Evolutionary conservation across 2,888 invertebrate genomes (phyloP), one percentile per base, ranked within the genome.

Genomic region (Meteorus colon): DNA sequence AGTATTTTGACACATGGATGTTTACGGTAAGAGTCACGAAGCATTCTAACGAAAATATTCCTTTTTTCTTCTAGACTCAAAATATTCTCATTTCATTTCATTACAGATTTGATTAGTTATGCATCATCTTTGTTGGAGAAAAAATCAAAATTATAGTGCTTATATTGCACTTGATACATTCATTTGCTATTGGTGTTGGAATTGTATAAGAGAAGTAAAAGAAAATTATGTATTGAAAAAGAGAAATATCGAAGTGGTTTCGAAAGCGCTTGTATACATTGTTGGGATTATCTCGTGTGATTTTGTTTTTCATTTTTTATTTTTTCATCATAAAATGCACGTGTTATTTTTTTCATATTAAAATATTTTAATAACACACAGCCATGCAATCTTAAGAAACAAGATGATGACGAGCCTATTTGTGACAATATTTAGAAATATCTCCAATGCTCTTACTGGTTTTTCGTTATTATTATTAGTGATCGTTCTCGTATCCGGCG

Each of bases 311-410:
- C 31, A 45, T 51, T 73, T 3, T 65, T 51, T 34, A 16, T 29
- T 29, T 48, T 34, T 48, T 74, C 31, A 45, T 34, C 34, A 8
- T 45, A 70, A 62, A 48, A 75, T 70, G 65, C 75, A 70, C 70
- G 65, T 63, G 75, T 75, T 69, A 63, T 63, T 67, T 59, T 59
- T 37, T 24, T 60, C 68, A 70, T 75, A 75, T 48, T 69, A 75
- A 69, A 70, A 75, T 75, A 75, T 69, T 45, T 65, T 41, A 67
- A 67, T 45, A 75, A 72, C 63, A 65, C 65, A 72, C 59, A 63
- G 65, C 70, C 51, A 75, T 75, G 75, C 73, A 67, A 70, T 75
- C 59, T 69, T 68, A 29, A 63, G 48, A 70, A 70, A 31, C 14
- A 31, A 70, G 59, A 75, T 51, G 27, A 70, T 59, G 63, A 34